A percentile compares a stretch with the other conserved stretches of the same genome.
These are phyloP conservation scores for Falco peregrinus DNA, from an alignment of 2,797 vertebrate genomes.

Conservation along the genomic window DNA sequence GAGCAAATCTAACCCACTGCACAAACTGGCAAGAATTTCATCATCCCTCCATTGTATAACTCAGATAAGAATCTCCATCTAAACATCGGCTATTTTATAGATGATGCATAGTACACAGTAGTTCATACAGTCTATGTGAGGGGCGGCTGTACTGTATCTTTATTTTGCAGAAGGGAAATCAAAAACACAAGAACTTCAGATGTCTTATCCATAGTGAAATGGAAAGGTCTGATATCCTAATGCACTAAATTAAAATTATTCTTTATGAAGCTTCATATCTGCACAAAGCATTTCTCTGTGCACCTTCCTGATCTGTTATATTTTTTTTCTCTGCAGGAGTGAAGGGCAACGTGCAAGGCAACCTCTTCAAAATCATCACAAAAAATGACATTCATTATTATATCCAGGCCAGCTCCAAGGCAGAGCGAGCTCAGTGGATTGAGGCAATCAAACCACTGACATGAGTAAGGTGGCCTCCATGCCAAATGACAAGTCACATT, in stretches of 20 bases:
- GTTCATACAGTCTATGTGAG: neutral
- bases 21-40: neutral
- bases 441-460: conserved; percentile 88
- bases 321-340: conserved; percentile 80
- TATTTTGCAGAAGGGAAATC: neutral
- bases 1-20: neutral
- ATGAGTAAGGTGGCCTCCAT: conserved; percentile 54
- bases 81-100: neutral
- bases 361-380: conserved; percentile 97
- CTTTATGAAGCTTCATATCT: neutral
- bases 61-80: neutral
- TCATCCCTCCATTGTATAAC: neutral
- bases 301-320: neutral
- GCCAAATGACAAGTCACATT: neutral
- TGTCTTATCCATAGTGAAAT: neutral
- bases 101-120: neutral
- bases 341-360: conserved; percentile 94
- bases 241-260: neutral
- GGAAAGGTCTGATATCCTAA: neutral
- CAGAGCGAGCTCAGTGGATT: conserved; percentile 91
- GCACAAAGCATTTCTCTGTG: neutral
- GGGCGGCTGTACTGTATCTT: neutral
- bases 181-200: neutral
- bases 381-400: conserved; percentile 89
- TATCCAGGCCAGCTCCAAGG: conserved; percentile 89